phyloP scores from a whole-genome alignment of 2,888 invertebrate genomes.

The Acleris sparsana region DNA sequence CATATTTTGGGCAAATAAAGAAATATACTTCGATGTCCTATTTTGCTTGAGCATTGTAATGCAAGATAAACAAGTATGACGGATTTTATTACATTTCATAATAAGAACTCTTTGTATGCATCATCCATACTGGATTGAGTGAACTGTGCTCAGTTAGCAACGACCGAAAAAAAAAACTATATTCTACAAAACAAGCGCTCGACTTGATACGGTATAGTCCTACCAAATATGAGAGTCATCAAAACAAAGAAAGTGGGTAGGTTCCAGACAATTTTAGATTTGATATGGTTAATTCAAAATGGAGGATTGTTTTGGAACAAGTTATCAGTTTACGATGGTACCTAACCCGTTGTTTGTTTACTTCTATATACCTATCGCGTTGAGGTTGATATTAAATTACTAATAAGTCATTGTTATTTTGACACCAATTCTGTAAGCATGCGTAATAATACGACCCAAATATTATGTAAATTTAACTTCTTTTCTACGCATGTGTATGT shows the following conservation, averaged over 20 bases:
- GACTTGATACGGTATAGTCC: slow-evolving; percentile 47
- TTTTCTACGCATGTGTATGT: neutral
- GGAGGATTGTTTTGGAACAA: slow-evolving; percentile 47
- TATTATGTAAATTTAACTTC: slow-evolving; percentile 18
- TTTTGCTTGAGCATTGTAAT: neutral
- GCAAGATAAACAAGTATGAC: neutral
- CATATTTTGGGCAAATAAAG: neutral
- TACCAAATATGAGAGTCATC: slow-evolving; percentile 50
- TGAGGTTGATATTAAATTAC: slow-evolving; percentile 22
- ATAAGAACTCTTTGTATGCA: slow-evolving; percentile 9
- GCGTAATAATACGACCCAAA: slow-evolving; percentile 22
- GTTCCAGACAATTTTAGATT: slow-evolving; percentile 42
- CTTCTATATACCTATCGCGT: slow-evolving; percentile 11
- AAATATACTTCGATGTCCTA: neutral
- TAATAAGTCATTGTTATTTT: slow-evolving; percentile 30
- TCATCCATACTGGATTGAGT: slow-evolving; percentile 16
- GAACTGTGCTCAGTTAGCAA: slow-evolving; percentile 56
- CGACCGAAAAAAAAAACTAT: slow-evolving; percentile 61
- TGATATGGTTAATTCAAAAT: slow-evolving; percentile 46
- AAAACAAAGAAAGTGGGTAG: slow-evolving; percentile 60
- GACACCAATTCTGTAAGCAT: slow-evolving; percentile 23
- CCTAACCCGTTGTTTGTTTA: slow-evolving; percentile 26
- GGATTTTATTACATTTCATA: slow-evolving; percentile 2
- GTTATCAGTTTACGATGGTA: slow-evolving; percentile 30
- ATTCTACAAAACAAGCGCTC: slow-evolving; percentile 68